Evolutionary conservation across 2,888 invertebrate genomes (phyloP).

Genomic region (Linnaemya vulpina): DNA sequence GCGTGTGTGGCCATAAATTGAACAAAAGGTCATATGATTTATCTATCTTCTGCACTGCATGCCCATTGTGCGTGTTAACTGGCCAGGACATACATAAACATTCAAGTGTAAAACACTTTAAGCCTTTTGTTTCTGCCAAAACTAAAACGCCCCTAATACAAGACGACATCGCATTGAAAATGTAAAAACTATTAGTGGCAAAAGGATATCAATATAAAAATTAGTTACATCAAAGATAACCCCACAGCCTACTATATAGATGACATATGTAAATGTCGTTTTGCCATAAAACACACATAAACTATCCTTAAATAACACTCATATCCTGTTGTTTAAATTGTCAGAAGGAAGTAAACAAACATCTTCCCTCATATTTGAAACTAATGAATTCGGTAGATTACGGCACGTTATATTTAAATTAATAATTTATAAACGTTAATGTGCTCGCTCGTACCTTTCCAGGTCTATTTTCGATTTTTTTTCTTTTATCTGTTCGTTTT

Average conservation of each 20-base stretch:
- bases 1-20: constrained; percentile 42
- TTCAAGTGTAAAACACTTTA: constrained; percentile 73
- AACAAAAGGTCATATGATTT: constrained; percentile 59
- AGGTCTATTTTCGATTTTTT: constrained; percentile 1
- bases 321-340: constrained; percentile 59
- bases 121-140: constrained; percentile 44
- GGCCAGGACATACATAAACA: constrained; percentile 72
- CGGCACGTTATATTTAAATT: constrained; percentile 70
- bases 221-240: constrained; percentile 69
- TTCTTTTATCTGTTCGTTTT: constrained; percentile 6
- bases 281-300: constrained; percentile 38
- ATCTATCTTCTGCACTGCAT: constrained; percentile 42
- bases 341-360: constrained; percentile 29
- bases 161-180: constrained; percentile 11
- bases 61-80: constrained; percentile 73
- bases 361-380: constrained; percentile 50
- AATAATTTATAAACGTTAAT: constrained; percentile 71
- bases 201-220: constrained; percentile 67
- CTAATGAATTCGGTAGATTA: constrained; percentile 60
- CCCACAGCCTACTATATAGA: constrained; percentile 33
- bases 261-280: constrained; percentile 65
- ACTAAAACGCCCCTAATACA: constrained; percentile 39
- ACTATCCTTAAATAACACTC: constrained; percentile 48
- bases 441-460: constrained; percentile 33
- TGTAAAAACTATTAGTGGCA: neutral